Conservation (phyloP, 2,797 vertebrate genomes). For the Pygocentrus nattereri region DNA sequence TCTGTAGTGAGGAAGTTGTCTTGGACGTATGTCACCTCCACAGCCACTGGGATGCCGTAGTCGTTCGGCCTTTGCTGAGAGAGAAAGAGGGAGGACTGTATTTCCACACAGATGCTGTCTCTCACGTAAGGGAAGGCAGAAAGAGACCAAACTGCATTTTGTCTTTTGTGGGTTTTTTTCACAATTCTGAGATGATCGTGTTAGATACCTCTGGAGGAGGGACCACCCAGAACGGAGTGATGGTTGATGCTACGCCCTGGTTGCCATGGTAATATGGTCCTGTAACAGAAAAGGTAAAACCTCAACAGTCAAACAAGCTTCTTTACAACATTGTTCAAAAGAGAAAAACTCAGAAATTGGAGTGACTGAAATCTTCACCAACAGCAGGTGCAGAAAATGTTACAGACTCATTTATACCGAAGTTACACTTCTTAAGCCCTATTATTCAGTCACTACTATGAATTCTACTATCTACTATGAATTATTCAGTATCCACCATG, state of each 20-base stretch:
- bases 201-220: slow-evolving; percentile 88
- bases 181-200: background rate
- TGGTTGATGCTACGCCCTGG: slow-evolving; percentile 90
- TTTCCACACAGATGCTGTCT: background rate
- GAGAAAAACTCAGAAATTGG: background rate
- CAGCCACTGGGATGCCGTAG: slow-evolving; percentile 95
- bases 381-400: too few relatives aligned
- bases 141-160: too few relatives aligned
- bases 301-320: background rate
- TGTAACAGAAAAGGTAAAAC: slow-evolving; percentile 59
- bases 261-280: slow-evolving; percentile 94
- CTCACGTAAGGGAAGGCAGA: background rate
- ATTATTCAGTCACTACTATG: too few relatives aligned
- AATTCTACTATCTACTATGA: too few relatives aligned
- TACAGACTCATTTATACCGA: too few relatives aligned
- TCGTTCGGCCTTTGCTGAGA: slow-evolving; percentile 94
- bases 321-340: background rate
- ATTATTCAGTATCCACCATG: too few relatives aligned
- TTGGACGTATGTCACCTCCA: slow-evolving; percentile 95
- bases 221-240: slow-evolving; percentile 95
- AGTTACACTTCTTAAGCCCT: too few relatives aligned
- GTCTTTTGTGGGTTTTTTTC: too few relatives aligned
- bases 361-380: too few relatives aligned
- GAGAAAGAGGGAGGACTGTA: background rate
- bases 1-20: slow-evolving; percentile 97